phyloP scores from a whole-genome alignment of 2,888 invertebrate species.

The Lapara coniferarum region DNA sequence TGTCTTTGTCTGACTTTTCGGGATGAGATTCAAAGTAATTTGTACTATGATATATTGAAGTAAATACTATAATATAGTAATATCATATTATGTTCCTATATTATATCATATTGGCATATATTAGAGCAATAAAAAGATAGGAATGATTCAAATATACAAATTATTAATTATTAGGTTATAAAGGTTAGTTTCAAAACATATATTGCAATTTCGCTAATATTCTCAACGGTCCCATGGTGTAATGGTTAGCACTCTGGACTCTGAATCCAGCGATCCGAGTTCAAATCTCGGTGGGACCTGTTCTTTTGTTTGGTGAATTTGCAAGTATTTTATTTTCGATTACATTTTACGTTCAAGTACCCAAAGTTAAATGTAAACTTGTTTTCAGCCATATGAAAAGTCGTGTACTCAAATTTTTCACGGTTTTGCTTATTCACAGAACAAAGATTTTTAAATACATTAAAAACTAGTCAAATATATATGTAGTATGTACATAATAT shows the following conservation, averaged over 20 bases:
- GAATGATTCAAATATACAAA: neutral
- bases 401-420: no score
- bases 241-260: constrained; percentile 91
- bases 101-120: neutral
- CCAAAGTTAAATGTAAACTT: no score
- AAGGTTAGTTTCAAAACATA: neutral
- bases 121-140: no score
- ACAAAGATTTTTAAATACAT: no score
- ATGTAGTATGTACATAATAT: no score
- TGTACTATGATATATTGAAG: no score
- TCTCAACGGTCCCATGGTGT: constrained; percentile 86
- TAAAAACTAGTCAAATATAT: no score
- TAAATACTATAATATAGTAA: neutral
- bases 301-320: neutral
- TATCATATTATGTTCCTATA: neutral
- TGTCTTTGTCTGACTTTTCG: no score
- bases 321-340: neutral
- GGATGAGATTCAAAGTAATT: no score
- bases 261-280: constrained; percentile 91
- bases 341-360: neutral
- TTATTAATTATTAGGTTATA: neutral
- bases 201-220: neutral
- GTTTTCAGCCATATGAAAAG: no score
- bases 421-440: no score
- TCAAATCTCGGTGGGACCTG: constrained; percentile 91